Base-by-base conservation (phyloP, 2,888 invertebrate species). In the Standfussiana lucernea region DNA sequence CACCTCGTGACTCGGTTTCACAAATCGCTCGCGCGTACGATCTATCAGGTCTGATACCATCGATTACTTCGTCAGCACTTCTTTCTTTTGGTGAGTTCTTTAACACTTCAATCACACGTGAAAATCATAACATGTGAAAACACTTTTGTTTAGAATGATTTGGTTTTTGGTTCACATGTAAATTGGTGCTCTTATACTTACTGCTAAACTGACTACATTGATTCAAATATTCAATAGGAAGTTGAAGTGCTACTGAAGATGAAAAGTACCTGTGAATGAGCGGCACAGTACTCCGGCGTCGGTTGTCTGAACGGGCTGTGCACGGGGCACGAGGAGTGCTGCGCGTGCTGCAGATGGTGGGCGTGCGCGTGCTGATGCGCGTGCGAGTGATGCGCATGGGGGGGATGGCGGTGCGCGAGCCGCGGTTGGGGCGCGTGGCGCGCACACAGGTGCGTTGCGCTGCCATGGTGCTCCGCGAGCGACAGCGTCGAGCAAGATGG, bases 291-390 rank as follows among this genome's bases (percentile, higher is more conserved):
- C 82, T 96, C 96, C 62, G 96, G 96, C 89, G 96, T 95, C 40
- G 96, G 96, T 89, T 97, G 98, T 85, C 98, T 96, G 93, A 98
- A 98, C 42, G 98, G 98, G 91, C 98, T 98, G 95, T 98, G 98
- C 91, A 98, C 98, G 67, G 98, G 98, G 91, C 98, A 98, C 91
- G 97, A 97, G 92, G 91, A 75, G 88, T 95, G 95, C 82, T 93
- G 93, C 90, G 94, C 96, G 95, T 93, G 95, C 91, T 91, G 95
- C 89, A 93, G 92, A 89, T 94, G 97, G 88, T 94, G 96, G 89
- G 93, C 93, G 90, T 95, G 94, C 94, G 96, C 90, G 93, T 97
- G 93, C 94, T 96, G 91, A 94, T 97, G 94, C 91, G 97, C 93
- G 90, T 93, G 94, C 85, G 91, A 85, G 84, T 93, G 93, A 77